Evolutionary conservation across 2,113 vertebrate species (phyloP).

Genomic region (Ondatra zibethicus): DNA sequence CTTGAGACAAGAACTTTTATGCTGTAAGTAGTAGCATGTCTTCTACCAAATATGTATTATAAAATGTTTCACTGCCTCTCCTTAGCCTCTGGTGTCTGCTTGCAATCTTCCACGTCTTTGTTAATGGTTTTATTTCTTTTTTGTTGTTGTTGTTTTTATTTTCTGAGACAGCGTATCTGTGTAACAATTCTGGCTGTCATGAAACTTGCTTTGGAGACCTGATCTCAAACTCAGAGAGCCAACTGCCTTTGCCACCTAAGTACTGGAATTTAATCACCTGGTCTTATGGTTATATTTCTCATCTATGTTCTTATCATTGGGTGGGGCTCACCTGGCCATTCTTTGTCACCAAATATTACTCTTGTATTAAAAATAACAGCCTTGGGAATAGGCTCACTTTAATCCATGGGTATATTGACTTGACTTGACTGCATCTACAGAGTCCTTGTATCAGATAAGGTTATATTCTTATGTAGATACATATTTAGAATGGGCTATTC

Average conservation of each 20-base stretch:
- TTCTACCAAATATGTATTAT: not conserved
- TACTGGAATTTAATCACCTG: not conserved
- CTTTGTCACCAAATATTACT: not conserved
- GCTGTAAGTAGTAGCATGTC: not conserved
- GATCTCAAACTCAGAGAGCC: too few relatives aligned
- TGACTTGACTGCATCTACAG: not conserved
- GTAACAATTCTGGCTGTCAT: too few relatives aligned
- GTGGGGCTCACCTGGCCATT: not conserved
- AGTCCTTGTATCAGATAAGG: not conserved
- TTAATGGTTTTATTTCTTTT: not conserved
- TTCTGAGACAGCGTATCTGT: too few relatives aligned
- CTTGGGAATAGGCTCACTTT: not conserved
- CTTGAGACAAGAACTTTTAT: not conserved
- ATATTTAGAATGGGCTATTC: not conserved
- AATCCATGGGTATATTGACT: not conserved
- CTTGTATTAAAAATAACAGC: not conserved
- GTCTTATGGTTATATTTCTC: not conserved
- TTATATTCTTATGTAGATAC: not conserved
- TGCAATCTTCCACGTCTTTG: not conserved
- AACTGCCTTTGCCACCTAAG: too few relatives aligned
- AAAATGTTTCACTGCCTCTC: not conserved
- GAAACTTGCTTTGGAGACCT: too few relatives aligned
- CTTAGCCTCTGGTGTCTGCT: not conserved
- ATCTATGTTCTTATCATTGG: not conserved
- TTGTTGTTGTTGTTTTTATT: too few relatives aligned